Evolutionary conservation across 35 echinoderm and acorn worm species (phyloP).

Genomic region (Hemicentrotus pulcherrimus): DNA sequence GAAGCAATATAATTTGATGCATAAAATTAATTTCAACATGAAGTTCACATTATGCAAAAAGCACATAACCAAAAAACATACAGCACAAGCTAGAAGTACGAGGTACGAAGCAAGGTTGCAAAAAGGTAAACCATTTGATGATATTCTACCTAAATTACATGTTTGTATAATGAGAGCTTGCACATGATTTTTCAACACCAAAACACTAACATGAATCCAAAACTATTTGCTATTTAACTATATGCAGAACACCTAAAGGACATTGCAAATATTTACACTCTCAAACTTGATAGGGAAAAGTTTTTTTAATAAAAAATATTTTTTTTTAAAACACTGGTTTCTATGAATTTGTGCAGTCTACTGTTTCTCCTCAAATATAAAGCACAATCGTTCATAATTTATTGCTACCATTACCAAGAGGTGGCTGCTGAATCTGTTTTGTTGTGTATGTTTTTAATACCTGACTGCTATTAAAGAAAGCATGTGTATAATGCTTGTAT

Average conservation of each 20-base stretch:
- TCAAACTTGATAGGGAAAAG: too few species aligned
- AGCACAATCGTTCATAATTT: too few species aligned
- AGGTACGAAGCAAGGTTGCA: not conserved
- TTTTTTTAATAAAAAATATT: too few species aligned
- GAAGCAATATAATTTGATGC: not conserved
- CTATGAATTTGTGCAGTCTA: too few species aligned
- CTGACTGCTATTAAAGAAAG: too few species aligned
- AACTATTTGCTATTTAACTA: not conserved
- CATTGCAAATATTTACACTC: too few species aligned
- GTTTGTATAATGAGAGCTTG: not conserved
- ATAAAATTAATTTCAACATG: not conserved
- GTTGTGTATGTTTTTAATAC: too few species aligned
- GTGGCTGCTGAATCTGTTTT: too few species aligned
- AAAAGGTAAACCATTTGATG: not conserved
- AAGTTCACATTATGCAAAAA: not conserved
- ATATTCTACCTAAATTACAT: not conserved
- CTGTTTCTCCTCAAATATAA: too few species aligned
- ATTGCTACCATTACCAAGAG: too few species aligned
- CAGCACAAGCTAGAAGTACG: not conserved
- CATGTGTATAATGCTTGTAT: too few species aligned
- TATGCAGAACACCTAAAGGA: not conserved
- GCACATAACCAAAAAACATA: not conserved
- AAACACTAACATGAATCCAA: not conserved
- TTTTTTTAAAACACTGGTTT: too few species aligned
- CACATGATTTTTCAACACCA: not conserved